Base-by-base conservation (phyloP, 2,113 vertebrate genomes). In the Xenotilapia caudafasciata region DNA sequence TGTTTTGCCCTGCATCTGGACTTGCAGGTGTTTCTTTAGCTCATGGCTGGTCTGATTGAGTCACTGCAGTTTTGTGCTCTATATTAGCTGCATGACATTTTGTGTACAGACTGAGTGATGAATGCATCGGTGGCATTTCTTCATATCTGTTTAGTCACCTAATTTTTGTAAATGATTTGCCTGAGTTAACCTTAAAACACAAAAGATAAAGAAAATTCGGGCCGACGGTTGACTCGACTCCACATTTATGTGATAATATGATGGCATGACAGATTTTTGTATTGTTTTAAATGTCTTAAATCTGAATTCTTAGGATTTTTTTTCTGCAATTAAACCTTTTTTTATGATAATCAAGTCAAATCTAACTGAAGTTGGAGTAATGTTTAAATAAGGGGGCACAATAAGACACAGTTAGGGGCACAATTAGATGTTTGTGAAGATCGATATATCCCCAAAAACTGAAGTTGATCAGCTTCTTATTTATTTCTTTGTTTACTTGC, bases 151-250 rank as follows among this genome's bases (percentile, higher is more conserved):
- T 28, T 47, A 47, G 23, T 26, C 40, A 73, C 13, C 40, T 19
- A 1, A 70, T 40, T 42, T 45, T 42, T 23, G n/a, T 1, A 70
- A 70, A 26, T 10, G 9, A 31, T 49, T 75, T 49, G 3, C 4
- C 17, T 1, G 6, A n/a, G 17, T 65, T 35, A n/a, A 38, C 19
- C 6, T 75, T 28, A 47, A 75, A 70, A 42, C 17, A 13, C 58
- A 62, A 62, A 62, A 35, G 17, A 62, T 1, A 5, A 42, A 70
- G 7, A 70, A 9, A 9, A 45, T 75, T 4, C 0, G 1, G 23
- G 23, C 23, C 0, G 1, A 19, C 3, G 0, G 40, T 73, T 47
- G 14, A 73, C 68, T 5, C 6, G 3, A 47, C 13, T 73, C 5
- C 68, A 7, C 68, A 11, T 45, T 15, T 7, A 2, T 73, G 40